Evolutionary conservation across 1,140 invertebrate genomes (phyloP).

Genomic region (Melanaphis sacchari): DNA sequence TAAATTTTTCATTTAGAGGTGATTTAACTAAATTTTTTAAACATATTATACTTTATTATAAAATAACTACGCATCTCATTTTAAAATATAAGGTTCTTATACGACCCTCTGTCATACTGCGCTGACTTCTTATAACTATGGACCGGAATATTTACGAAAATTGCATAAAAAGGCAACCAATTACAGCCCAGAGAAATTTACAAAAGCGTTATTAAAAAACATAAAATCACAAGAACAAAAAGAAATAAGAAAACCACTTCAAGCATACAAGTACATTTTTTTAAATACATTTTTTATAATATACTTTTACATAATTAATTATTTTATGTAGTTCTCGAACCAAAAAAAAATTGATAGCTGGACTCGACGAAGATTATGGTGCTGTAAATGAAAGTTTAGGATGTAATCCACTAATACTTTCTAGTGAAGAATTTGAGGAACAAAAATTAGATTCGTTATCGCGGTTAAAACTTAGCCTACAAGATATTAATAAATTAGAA

Average conservation of each 20-base stretch:
- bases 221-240: no score
- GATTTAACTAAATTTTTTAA: background rate
- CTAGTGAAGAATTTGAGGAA: background rate
- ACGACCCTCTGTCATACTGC: background rate
- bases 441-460: background rate
- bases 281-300: no score
- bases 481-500: background rate
- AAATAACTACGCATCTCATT: no score
- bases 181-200: background rate
- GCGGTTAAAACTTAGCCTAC: background rate
- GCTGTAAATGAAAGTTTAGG: background rate
- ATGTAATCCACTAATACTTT: background rate
- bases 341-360: background rate
- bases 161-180: conserved; percentile 6
- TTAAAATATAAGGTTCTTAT: no score
- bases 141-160: no score
- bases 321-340: no score
- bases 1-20: conserved; percentile 3
- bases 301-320: no score
- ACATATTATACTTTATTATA: no score
- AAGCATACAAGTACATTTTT: no score
- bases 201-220: background rate
- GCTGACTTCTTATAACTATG: no score
- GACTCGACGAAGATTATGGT: background rate
- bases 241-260: no score